Evolutionary conservation across 1,140 invertebrate genomes (phyloP).

Genomic region (Manduca sexta): DNA sequence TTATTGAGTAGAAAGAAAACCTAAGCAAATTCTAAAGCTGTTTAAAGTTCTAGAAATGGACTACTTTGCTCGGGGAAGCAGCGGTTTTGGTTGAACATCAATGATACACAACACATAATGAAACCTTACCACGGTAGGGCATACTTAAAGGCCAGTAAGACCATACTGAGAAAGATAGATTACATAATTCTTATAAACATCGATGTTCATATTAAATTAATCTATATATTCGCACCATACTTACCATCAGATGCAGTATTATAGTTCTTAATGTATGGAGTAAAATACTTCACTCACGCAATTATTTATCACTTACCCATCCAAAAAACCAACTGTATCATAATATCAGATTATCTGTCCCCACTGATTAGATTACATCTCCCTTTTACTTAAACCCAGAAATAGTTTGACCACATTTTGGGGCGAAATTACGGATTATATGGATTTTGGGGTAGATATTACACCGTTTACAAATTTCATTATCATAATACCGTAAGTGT

Average conservation of each 20-base stretch:
- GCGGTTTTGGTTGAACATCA: too few relatives aligned
- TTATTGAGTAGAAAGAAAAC: too few relatives aligned
- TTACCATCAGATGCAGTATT: too few relatives aligned
- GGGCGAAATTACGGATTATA: slow-evolving; percentile 45
- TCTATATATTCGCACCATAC: too few relatives aligned
- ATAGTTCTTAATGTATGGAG: too few relatives aligned
- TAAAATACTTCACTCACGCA: background rate
- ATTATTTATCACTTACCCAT: background rate
- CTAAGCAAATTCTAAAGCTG: too few relatives aligned
- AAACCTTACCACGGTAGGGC: too few relatives aligned
- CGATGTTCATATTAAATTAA: background rate
- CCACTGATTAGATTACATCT: slow-evolving; percentile 41
- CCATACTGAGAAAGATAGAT: background rate
- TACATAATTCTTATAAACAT: background rate
- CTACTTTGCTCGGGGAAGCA: too few relatives aligned
- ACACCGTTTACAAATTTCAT: slow-evolving; percentile 42
- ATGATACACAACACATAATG: too few relatives aligned
- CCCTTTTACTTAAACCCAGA: slow-evolving; percentile 38
- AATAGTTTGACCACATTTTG: slow-evolving; percentile 52
- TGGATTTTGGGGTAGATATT: slow-evolving; percentile 45
- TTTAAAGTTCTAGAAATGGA: too few relatives aligned
- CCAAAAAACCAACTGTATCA: slow-evolving; percentile 24
- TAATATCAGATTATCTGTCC: slow-evolving; percentile 37
- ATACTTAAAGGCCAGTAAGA: too few relatives aligned
- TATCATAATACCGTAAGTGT: slow-evolving; percentile 27